Conservation (phyloP, 2,888 invertebrate genomes). For the Drosophila pseudotakahashii region DNA sequence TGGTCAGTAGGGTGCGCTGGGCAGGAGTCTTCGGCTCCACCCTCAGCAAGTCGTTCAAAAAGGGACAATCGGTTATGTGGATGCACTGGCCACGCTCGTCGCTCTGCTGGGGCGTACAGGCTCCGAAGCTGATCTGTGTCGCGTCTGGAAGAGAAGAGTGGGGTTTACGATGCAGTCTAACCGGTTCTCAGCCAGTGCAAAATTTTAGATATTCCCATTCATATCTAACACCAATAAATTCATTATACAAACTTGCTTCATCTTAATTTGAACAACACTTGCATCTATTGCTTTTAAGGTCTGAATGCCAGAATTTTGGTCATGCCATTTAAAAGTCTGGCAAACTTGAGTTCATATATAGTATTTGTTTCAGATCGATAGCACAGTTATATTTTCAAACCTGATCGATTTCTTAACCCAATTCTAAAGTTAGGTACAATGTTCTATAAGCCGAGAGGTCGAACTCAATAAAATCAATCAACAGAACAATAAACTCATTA, state of each 20-base stretch:
- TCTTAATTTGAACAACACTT: no score
- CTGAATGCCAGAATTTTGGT: no score
- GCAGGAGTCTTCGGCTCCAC: conserved; percentile 36
- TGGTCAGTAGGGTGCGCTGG: conserved; percentile 54
- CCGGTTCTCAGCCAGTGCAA: conserved; percentile 38
- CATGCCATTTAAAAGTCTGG: no score
- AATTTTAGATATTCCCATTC: neutral
- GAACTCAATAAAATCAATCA: no score
- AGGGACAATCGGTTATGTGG: conserved; percentile 70
- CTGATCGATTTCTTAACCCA: no score
- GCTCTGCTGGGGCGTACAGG: conserved; percentile 64
- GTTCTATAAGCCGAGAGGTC: no score
- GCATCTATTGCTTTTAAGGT: no score
- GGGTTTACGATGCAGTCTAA: conserved; percentile 37
- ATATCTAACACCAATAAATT: conserved; percentile 1
- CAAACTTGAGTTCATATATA: no score
- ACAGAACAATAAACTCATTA: no score
- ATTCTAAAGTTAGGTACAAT: no score
- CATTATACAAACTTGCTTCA: neutral
- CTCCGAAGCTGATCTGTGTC: conserved; percentile 68
- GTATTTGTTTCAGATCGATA: no score
- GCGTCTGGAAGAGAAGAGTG: conserved; percentile 26
- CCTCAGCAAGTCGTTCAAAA: conserved; percentile 59
- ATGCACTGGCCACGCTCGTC: conserved; percentile 74
- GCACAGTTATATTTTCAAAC: no score